These are phyloP conservation scores for Hyphantria cunea DNA, from an alignment of 1,140 invertebrate species.

Conservation along the genomic window DNA sequence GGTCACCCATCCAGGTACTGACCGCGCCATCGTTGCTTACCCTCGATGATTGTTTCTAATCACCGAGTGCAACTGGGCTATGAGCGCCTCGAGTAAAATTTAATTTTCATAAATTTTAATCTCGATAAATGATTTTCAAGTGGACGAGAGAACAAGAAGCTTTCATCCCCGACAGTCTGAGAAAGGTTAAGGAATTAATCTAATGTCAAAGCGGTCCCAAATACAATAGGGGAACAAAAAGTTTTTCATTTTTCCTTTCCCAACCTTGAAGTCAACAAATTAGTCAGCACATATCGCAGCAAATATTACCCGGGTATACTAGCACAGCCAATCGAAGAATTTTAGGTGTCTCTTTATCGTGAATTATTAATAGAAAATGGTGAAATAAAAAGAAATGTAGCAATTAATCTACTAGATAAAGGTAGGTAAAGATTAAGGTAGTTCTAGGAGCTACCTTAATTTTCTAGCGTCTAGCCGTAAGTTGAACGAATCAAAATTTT, in stretches of 20 bases:
- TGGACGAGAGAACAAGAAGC: slow-evolving; percentile 31
- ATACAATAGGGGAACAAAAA: slow-evolving; percentile 38
- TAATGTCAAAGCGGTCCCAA: slow-evolving; percentile 38
- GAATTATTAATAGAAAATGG: neutral
- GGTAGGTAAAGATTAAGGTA: no score
- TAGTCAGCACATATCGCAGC: slow-evolving; percentile 14
- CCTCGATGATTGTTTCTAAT: no score
- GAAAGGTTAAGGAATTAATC: slow-evolving; percentile 42
- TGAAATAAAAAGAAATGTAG: no score
- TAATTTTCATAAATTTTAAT: slow-evolving; percentile 43
- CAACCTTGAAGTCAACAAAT: slow-evolving; percentile 9
- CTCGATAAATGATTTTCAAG: slow-evolving; percentile 44
- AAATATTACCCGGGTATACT: slow-evolving; percentile 17
- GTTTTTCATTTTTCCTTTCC: slow-evolving; percentile 40
- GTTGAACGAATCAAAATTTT: no score
- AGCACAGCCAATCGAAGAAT: slow-evolving; percentile 11
- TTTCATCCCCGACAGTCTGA: slow-evolving; percentile 26
- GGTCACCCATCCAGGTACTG: no score
- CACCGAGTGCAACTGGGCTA: no score
- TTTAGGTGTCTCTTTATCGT: neutral
- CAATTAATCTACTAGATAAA: no score
- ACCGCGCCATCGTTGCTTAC: no score
- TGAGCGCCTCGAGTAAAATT: slow-evolving; percentile 38
- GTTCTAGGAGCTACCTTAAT: no score
- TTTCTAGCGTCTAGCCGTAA: no score